Base-by-base conservation (phyloP, 2,797 vertebrate species). In the Poecilia picta region DNA sequence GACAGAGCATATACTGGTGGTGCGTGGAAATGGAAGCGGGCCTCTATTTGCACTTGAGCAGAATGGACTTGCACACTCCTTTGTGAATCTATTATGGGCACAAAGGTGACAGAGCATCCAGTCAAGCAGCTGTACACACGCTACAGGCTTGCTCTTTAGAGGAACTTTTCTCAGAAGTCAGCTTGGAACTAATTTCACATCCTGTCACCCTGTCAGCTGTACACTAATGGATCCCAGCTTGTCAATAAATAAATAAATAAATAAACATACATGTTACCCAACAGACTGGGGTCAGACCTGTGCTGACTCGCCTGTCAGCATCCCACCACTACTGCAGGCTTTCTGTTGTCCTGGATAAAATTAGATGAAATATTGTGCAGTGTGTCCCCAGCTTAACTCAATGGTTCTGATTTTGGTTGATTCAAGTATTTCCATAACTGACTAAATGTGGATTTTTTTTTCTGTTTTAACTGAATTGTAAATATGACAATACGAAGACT, bases 41-140 rank as follows among this genome's bases (percentile, higher is more conserved):
- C 16, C 76, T 76, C 80, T 91, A 88, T 94, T 95, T 94, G 87
- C 88, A 89, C 91, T 92, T 89, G 79, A 89, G 80, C 83, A 79
- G 81, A 84, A 87, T 71, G 62, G 73, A 85, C 76, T 81, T 72
- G 41, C 43, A 18, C 31, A 64, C 45, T 80, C 75, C 49, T 85
- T 88, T 89, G 80, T 80, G 73, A 81, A 90, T 84, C 78, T 82
- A 72, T 87, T 76, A 41, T 70, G 76, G 75, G 59, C 68, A 75
- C 74, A 76, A 62, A 75, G 57, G 45, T 25, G 18, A 80, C 33
- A 49, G 45, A 51, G 59, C 80, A 74, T 77, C 76, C 73, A 20
- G 66, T 51, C 41, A 64, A 82, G 49, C 90, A 92, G 87, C 89
- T 92, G 87, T 82, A 83, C 49, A 87, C 89, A 89, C 81, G 88